These are phyloP conservation scores for Aethes cnicana DNA, from an alignment of 2,888 invertebrate species.

Conservation along the genomic window DNA sequence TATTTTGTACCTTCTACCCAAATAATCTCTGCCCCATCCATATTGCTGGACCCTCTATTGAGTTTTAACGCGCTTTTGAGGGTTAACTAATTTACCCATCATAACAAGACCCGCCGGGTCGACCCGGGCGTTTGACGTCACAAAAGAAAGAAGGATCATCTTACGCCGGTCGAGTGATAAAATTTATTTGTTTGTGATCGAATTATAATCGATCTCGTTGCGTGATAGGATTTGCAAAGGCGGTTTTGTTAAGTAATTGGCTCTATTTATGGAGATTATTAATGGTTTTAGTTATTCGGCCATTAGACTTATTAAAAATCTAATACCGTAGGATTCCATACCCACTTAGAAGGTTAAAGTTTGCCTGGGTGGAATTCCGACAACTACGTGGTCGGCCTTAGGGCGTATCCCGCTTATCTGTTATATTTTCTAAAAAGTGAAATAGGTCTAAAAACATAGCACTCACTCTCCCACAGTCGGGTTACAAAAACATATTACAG, in stretches of 20 bases:
- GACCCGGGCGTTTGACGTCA: constrained; percentile 37
- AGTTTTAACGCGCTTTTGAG: constrained; percentile 76
- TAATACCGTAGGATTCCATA: too few relatives aligned
- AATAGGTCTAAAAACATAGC: too few relatives aligned
- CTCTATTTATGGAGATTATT: constrained; percentile 30
- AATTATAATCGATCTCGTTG: constrained; percentile 71
- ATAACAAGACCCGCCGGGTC: constrained; percentile 42
- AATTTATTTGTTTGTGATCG: constrained; percentile 73
- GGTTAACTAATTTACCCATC: constrained; percentile 66
- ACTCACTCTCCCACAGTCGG: too few relatives aligned
- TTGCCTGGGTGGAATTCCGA: too few relatives aligned
- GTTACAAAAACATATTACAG: too few relatives aligned
- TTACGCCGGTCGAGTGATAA: constrained; percentile 47
- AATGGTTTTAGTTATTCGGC: constrained; percentile 10
- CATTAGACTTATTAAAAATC: too few relatives aligned
- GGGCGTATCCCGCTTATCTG: too few relatives aligned
- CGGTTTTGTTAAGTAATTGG: constrained; percentile 51
- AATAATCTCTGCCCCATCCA: constrained; percentile 40
- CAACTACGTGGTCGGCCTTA: too few relatives aligned
- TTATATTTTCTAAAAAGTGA: too few relatives aligned
- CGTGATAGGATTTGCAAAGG: constrained; percentile 54
- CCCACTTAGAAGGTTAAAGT: too few relatives aligned
- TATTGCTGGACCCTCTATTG: constrained; percentile 62
- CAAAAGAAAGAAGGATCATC: constrained; percentile 44
- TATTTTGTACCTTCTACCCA: background rate